Base-by-base conservation (phyloP, 2,113 vertebrate species). In the Tauraco erythrolophus region DNA sequence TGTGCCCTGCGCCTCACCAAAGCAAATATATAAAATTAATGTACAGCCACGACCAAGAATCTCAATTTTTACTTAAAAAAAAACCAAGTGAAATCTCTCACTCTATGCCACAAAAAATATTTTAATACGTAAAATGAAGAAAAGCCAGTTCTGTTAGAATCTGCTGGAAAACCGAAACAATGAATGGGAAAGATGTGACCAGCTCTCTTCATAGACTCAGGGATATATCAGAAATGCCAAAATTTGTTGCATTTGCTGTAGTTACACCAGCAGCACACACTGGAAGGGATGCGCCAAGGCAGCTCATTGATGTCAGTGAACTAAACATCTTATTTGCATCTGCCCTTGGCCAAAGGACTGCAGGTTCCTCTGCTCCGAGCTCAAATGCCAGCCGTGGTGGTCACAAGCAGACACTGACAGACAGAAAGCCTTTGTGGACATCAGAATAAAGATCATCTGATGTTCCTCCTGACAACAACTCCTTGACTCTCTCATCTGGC, bases 331-430 rank as follows among this genome's bases (percentile, higher is more conserved):
- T 51, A 54, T 88, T 61, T 82, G 14, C 82, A 89, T 84, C 60
- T 92, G 65, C 58, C 65, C 71, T 70, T 80, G 31, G 65, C 37
- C 70, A 54, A 17, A 93, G n/a, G 46, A 51, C 43, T 54, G 64
- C 43, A 60, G 37, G 60, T 60, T 61, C 69, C 23, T 66, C 57
- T 81, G 33, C 77, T 35, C 2, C 1, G 53, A 79, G 64, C 69
- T 58, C 27, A 66, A 66, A 75, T 0, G 0, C 35, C 43, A 46
- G 77, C 62, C 3, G 5, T 6, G 27, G n/a, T 2, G 0, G 51
- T 57, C 81, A 72, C 57, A 51, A 71, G 70, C 39, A 91, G 72
- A 56, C 89, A 85, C 69, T 4, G 1, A 5, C 45, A 50, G 22
- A 86, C 9, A 88, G 79, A 41, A 68, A 91, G 65, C 24, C 56